Percentiles rank a stretch among this genome's conserved stretches.
phyloP scores from a whole-genome alignment of 2,888 invertebrate species.

The Harmothoe impar region DNA sequence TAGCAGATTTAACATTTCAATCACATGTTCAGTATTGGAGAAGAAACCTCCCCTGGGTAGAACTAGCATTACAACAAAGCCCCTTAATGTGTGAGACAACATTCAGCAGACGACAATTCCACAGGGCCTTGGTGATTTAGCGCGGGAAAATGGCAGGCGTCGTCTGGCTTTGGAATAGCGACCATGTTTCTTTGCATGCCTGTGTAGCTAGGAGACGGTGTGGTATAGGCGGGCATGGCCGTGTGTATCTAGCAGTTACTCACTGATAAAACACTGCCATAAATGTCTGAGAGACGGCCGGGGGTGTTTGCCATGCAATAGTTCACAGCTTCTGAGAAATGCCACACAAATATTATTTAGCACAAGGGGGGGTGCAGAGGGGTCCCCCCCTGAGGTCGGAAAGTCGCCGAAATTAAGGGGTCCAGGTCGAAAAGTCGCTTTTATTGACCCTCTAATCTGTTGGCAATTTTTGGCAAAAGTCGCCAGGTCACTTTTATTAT shows the following conservation, averaged over 20 bases:
- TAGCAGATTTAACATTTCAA: too few relatives aligned
- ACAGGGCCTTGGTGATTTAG: neutral
- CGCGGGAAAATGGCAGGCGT: neutral
- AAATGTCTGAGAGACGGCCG: neutral
- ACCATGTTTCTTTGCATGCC: constrained; percentile 9
- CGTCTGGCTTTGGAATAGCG: neutral
- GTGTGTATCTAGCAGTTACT: neutral
- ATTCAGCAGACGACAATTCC: neutral
- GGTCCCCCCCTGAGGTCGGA: too few relatives aligned
- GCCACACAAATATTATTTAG: neutral
- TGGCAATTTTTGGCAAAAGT: too few relatives aligned
- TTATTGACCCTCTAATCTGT: too few relatives aligned
- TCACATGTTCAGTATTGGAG: too few relatives aligned
- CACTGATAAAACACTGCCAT: neutral
- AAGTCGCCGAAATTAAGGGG: too few relatives aligned
- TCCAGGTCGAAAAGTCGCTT: too few relatives aligned
- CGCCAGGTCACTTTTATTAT: too few relatives aligned
- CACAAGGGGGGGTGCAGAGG: too few relatives aligned
- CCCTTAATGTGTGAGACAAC: neutral
- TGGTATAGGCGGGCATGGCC: neutral
- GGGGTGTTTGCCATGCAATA: neutral
- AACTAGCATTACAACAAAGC: too few relatives aligned
- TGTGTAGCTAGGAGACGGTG: neutral
- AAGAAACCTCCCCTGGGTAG: too few relatives aligned
- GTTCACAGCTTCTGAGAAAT: neutral